Evolutionary conservation across 2,888 invertebrate genomes (phyloP).

Genomic region (Pimpla rufipes): DNA sequence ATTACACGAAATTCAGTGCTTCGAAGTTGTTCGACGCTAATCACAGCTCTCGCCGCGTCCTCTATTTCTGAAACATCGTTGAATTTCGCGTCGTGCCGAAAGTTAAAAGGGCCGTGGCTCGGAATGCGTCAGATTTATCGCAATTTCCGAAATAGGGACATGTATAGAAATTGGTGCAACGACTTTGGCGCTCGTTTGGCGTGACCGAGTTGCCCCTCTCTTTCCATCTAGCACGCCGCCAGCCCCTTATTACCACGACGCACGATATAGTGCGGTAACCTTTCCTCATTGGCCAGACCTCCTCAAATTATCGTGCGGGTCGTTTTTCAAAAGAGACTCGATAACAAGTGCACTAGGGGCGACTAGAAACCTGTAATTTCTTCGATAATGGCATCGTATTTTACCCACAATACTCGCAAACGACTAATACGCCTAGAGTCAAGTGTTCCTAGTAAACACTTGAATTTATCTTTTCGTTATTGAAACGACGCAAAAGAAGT

Average conservation of each 20-base stretch:
- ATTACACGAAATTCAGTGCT: no score
- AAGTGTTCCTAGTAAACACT: no score
- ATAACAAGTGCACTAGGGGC: not conserved
- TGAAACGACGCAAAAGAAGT: no score
- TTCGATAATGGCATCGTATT: not conserved
- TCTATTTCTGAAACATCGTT: no score
- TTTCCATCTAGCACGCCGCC: not conserved
- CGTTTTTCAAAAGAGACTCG: not conserved
- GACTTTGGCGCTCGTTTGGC: not conserved
- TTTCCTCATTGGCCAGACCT: not conserved
- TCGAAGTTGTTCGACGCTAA: no score
- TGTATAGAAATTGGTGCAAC: not conserved
- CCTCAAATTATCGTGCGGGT: slow-evolving; percentile 3
- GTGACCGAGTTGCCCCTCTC: not conserved
- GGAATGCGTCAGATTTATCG: not conserved
- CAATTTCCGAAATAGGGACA: not conserved
- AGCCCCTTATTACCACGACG: not conserved
- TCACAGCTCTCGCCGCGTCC: no score
- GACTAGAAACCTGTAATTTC: not conserved
- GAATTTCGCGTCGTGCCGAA: no score
- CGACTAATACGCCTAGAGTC: no score
- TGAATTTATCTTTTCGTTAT: no score
- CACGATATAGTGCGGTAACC: not conserved
- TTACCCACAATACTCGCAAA: not conserved
- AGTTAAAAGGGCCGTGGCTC: not conserved